These are phyloP conservation scores for Pseudopleuronectes americanus DNA, from an alignment of 2,797 vertebrate genomes.

Conservation along the genomic window DNA sequence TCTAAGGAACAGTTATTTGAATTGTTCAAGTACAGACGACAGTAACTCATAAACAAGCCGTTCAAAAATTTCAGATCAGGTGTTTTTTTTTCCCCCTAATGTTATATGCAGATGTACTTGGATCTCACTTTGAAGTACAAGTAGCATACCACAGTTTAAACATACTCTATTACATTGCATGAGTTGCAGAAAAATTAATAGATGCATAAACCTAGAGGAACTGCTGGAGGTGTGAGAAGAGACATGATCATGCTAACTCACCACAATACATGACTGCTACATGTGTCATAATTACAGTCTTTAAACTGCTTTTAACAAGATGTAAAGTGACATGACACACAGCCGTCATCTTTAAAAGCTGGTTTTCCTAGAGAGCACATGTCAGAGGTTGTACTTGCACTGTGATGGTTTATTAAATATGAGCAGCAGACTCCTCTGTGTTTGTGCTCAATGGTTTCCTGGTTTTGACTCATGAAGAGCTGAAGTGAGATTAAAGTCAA, in stretches of 20 bases:
- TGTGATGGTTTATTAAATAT: no score
- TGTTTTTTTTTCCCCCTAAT: neutral
- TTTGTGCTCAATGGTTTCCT: slow-evolving; percentile 29
- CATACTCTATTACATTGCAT: no score
- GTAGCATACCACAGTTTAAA: neutral
- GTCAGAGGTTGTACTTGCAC: neutral
- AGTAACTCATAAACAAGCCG: slow-evolving; percentile 3
- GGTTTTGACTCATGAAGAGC: slow-evolving; percentile 48
- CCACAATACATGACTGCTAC: neutral
- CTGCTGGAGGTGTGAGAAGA: no score
- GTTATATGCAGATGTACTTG: neutral
- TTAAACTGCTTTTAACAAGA: neutral
- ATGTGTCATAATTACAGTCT: neutral
- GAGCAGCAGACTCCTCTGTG: neutral
- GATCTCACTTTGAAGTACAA: neutral
- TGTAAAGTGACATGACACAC: neutral
- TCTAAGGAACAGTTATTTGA: no score
- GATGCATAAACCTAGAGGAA: no score
- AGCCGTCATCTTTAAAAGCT: neutral
- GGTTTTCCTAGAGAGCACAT: slow-evolving; percentile 1
- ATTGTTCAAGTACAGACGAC: neutral
- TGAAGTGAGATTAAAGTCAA: slow-evolving; percentile 61
- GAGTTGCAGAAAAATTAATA: no score
- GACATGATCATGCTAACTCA: neutral
- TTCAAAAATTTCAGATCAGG: neutral